Evolutionary conservation across 2,113 vertebrate species (phyloP).

Genomic region (Parotia lawesii): DNA sequence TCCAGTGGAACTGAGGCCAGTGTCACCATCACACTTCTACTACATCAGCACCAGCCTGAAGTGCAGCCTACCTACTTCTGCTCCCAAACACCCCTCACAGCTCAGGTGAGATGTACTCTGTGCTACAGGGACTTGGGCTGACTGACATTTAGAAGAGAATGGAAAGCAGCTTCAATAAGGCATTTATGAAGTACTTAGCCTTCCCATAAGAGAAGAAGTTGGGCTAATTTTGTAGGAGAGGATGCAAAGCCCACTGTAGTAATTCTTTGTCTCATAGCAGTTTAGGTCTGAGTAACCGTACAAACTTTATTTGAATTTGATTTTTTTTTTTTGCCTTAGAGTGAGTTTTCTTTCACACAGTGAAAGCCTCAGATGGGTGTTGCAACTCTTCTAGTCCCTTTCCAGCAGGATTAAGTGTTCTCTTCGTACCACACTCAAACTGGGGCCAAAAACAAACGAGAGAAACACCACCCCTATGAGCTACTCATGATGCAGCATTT

Average conservation of each 20-base stretch:
- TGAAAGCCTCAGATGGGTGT: neutral
- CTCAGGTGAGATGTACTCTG: neutral
- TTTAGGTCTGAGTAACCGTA: neutral
- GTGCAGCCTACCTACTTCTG: neutral
- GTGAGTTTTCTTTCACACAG: neutral
- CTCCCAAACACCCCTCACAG: neutral
- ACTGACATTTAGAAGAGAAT: neutral
- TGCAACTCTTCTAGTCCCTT: neutral
- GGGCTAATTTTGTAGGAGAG: neutral
- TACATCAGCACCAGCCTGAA: neutral
- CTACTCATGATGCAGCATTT: neutral
- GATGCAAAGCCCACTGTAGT: neutral
- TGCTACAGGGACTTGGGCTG: neutral
- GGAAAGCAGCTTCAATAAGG: neutral
- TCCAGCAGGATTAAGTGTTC: conserved; percentile 48
- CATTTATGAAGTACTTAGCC: neutral
- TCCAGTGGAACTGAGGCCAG: rapidly evolving
- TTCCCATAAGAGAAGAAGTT: neutral
- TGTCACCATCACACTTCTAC: neutral
- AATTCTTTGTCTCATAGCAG: neutral
- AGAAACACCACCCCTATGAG: neutral
- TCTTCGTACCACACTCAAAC: neutral
- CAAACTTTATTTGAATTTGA: neutral
- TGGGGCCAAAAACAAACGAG: neutral
- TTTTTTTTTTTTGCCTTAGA: neutral